Conservation (phyloP, 1,140 invertebrate genomes). For the Lepidurus packardi region DNA sequence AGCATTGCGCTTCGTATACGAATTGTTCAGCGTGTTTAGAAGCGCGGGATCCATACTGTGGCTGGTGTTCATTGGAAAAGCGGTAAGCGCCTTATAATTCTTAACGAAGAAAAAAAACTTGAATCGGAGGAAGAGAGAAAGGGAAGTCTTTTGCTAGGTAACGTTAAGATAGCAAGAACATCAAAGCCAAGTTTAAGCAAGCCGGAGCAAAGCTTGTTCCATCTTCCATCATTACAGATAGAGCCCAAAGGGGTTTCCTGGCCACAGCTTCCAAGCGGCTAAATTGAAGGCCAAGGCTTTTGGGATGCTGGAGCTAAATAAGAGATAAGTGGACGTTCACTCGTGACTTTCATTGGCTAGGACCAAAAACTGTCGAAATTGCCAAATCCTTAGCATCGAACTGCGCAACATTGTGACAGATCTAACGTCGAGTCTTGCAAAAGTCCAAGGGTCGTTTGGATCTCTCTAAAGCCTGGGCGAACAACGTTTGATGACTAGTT, state of each 20-base stretch:
- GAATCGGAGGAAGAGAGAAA: neutral
- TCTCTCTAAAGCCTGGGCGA: neutral
- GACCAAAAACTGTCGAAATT: too few species aligned
- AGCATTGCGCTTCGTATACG: slow-evolving; percentile 79
- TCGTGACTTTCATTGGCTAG: too few species aligned
- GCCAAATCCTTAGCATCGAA: too few species aligned
- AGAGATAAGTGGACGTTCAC: neutral
- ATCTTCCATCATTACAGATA: neutral
- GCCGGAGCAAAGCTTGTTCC: neutral
- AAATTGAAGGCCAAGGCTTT: slow-evolving; percentile 1
- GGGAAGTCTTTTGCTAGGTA: neutral
- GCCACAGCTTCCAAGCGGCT: neutral
- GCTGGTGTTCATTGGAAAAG: slow-evolving; percentile 95
- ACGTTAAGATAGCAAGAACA: neutral
- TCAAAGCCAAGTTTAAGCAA: neutral
- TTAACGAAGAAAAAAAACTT: slow-evolving; percentile 26
- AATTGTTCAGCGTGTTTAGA: slow-evolving; percentile 86
- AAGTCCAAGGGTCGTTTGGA: neutral
- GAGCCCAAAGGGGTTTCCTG: neutral
- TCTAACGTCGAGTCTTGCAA: too few species aligned
- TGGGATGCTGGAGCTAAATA: neutral
- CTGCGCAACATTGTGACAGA: too few species aligned
- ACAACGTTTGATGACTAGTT: neutral
- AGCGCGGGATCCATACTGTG: slow-evolving; percentile 92
- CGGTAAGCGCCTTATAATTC: slow-evolving; percentile 49